Percentiles rank a stretch among this genome's conserved stretches.
phyloP scores from a whole-genome alignment of 2,797 vertebrate species.

The Adelosebastes latens region DNA sequence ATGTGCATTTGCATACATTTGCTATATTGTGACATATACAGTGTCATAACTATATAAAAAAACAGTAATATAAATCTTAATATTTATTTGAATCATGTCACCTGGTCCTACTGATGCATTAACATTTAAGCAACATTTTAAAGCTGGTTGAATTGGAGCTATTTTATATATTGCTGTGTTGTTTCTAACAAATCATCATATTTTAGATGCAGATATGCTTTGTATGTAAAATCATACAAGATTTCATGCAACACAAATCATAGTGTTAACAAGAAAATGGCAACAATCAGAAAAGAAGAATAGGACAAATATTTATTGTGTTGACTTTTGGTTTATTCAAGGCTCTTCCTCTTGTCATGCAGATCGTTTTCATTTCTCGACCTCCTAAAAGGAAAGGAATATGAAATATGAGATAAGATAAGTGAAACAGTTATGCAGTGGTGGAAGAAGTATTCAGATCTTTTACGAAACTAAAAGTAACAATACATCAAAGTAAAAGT shows the following conservation, averaged over 20 bases:
- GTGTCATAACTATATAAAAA: neutral
- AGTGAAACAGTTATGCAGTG: neutral
- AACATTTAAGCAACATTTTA: neutral
- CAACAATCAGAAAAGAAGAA: neutral
- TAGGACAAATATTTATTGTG: slow-evolving; percentile 22
- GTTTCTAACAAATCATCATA: too few species aligned
- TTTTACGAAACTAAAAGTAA: neutral
- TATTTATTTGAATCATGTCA: neutral
- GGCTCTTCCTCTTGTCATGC: neutral
- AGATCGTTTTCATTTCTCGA: slow-evolving; percentile 9
- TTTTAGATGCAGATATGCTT: too few species aligned
- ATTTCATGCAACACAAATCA: neutral
- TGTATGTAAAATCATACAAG: neutral
- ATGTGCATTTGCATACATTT: neutral
- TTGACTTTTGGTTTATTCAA: neutral
- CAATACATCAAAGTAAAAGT: neutral
- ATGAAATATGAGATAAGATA: neutral
- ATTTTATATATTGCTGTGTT: neutral
- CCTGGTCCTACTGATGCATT: too few species aligned
- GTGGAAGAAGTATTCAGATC: neutral
- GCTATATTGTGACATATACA: neutral
- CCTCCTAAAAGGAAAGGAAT: slow-evolving; percentile 44
- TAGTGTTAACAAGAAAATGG: neutral
- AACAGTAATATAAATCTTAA: neutral
- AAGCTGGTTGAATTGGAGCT: neutral